Conservation (phyloP, 2,113 vertebrate species). For the Paedocypris sp. region DNA sequence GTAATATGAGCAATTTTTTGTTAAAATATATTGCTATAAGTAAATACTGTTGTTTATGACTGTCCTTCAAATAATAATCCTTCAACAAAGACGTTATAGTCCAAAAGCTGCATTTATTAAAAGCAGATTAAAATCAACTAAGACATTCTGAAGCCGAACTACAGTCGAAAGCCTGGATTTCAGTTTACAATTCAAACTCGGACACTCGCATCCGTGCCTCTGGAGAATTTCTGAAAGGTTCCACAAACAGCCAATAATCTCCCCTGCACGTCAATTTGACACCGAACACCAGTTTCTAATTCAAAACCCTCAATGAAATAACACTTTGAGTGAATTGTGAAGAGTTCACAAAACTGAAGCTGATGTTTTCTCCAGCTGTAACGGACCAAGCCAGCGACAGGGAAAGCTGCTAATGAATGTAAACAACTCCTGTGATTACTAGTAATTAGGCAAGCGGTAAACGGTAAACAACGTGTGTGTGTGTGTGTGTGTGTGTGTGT, state of each 20-base stretch:
- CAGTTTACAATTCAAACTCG: background rate
- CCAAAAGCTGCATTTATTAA: no score
- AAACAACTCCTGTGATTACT: background rate
- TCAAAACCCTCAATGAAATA: constrained; percentile 45
- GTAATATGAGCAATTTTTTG: no score
- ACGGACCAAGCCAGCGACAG: background rate
- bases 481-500: background rate
- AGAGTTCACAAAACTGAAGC: background rate
- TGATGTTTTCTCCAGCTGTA: background rate
- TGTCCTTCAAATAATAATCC: no score
- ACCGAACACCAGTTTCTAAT: constrained; percentile 33
- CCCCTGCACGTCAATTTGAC: constrained; percentile 44
- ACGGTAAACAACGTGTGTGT: background rate
- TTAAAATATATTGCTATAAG: no score
- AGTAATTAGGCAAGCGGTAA: background rate
- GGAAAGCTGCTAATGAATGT: background rate
- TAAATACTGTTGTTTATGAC: no score
- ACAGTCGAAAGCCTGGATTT: no score
- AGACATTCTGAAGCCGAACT: no score
- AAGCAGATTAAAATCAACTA: no score
- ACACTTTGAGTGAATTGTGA: constrained; percentile 26
- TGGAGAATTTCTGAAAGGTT: constrained; percentile 33
- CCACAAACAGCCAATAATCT: constrained; percentile 48
- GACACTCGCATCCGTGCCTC: background rate
- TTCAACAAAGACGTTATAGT: no score